Evolutionary conservation across 2,888 invertebrate species (phyloP).

Genomic region (Chirona hameri): DNA sequence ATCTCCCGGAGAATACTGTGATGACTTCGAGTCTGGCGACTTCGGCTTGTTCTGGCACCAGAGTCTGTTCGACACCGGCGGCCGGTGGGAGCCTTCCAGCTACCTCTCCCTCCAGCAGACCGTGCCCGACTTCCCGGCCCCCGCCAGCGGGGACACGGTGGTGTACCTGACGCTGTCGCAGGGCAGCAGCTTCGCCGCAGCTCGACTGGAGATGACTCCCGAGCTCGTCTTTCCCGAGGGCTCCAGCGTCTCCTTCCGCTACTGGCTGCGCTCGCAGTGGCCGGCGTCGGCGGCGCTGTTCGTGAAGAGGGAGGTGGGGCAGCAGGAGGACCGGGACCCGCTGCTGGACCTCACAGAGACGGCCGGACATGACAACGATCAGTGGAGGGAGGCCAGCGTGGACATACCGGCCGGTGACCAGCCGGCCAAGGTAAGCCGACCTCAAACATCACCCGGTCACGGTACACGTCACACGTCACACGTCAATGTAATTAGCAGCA

Average conservation of each 20-base stretch:
- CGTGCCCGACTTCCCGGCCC: neutral
- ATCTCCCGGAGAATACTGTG: neutral
- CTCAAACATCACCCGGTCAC: no score
- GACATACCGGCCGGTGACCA: neutral
- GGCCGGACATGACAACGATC: neutral
- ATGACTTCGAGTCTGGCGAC: neutral
- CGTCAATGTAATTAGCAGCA: no score
- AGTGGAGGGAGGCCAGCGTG: neutral
- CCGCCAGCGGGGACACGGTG: neutral
- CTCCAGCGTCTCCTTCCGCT: neutral
- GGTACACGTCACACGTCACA: no score
- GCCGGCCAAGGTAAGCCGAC: neutral
- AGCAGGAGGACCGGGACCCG: neutral
- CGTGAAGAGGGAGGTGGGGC: neutral
- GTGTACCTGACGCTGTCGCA: neutral
- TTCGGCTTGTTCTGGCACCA: neutral
- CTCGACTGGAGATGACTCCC: neutral
- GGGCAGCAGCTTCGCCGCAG: neutral
- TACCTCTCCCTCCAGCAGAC: neutral
- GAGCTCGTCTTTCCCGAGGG: neutral
- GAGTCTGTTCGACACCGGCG: neutral
- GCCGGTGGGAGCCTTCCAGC: neutral
- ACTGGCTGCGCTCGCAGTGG: neutral
- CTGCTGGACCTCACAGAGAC: neutral
- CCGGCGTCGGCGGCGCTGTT: neutral